Evolutionary conservation across 2,888 invertebrate species (phyloP), one percentile per base, ranked within the genome.

Genomic region (Blastobasis lacticolella): DNA sequence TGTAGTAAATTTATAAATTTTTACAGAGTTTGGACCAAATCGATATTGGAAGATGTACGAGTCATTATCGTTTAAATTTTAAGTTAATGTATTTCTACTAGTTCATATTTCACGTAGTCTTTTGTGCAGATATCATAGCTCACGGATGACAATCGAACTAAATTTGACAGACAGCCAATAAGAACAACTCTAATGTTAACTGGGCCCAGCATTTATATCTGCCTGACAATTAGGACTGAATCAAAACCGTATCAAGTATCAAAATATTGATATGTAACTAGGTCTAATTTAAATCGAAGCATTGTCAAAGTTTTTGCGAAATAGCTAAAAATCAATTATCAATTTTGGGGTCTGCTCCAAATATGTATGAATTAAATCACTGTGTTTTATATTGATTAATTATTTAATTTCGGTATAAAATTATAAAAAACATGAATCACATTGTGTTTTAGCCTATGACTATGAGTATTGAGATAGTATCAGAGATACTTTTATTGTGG

Each of bases 401-500:
- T 40, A 8, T 40, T 40, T 40, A 40, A 40, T 40, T 40, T 38
- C 40, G 52, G 67, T 77, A 75, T 53, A 76, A 78, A 77, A 75
- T 61, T 69, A 71, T 51, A 72, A 72, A 71, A 69, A 56, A 61
- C 51, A 57, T 45, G 49, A 37, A 60, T 67, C 66, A 73, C 64
- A 61, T 60, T 55, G 64, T 64, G 63, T 47, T 10, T 47, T 38
- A 10, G 8, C 6, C 9, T 9, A 37, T 6, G 61, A 67, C 59
- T 65, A 64, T 69, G 66, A 71, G 70, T 71, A 67, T 71, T 69
- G 10, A 51, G 54, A 54, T 40, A 38, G 5, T 49, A 45, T 38
- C n/a, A 46, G n/a, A 5, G 38, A 7, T 49, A 45, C 38, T 36
- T 38, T n/a, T 53, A 42, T 56, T 44, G 57, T 51, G 46, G 51